These are phyloP conservation scores for Agrotis exclamationis DNA, from an alignment of 2,888 invertebrate genomes.

Conservation along the genomic window DNA sequence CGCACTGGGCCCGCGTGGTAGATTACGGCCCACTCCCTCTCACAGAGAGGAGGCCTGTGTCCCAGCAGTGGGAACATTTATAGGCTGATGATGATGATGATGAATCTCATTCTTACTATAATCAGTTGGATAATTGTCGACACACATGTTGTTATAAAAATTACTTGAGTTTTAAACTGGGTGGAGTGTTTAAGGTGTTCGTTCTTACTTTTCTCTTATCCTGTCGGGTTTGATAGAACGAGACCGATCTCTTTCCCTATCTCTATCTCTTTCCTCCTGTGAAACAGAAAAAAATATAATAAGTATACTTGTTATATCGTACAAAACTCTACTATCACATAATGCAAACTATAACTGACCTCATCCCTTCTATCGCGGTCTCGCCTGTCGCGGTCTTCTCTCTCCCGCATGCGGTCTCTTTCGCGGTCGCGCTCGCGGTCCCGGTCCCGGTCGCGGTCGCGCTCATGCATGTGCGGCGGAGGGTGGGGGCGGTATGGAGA, in stretches of 20 bases:
- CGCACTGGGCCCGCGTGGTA: no score
- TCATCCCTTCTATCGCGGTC: slow-evolving; percentile 84
- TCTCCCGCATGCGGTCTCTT: slow-evolving; percentile 73
- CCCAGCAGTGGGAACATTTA: no score
- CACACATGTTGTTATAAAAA: no score
- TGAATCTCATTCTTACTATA: no score
- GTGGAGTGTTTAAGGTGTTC: background rate
- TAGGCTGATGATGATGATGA: no score
- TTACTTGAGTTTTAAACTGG: no score
- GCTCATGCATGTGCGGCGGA: slow-evolving; percentile 77
- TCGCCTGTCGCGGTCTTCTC: slow-evolving; percentile 79
- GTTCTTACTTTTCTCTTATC: slow-evolving; percentile 91
- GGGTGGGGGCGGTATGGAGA: slow-evolving; percentile 76
- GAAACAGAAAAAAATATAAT: slow-evolving; percentile 28
- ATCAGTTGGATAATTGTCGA: no score
- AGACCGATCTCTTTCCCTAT: slow-evolving; percentile 89
- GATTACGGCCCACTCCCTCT: no score
- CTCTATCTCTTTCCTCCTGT: slow-evolving; percentile 87
- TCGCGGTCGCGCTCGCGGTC: slow-evolving; percentile 81
- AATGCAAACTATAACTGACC: slow-evolving; percentile 37
- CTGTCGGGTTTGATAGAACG: slow-evolving; percentile 92
- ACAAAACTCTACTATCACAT: background rate
- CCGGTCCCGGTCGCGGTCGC: slow-evolving; percentile 85
- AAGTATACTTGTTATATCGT: background rate
- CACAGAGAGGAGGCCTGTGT: no score